Evolutionary conservation across 1,140 invertebrate genomes (phyloP).

Genomic region (Sinella curviseta): DNA sequence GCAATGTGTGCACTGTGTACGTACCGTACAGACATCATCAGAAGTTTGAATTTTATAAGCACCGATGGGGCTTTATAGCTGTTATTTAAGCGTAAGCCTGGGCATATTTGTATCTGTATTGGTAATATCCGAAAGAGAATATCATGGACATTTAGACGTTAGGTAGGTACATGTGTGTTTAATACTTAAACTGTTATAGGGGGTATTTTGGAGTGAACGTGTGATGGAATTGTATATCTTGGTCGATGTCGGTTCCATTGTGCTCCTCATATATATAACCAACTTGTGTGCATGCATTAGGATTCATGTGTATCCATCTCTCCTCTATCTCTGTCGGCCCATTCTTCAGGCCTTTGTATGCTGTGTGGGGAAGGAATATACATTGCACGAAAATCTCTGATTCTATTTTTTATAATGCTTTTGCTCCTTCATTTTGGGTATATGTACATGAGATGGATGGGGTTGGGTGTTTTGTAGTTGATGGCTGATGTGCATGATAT

Average conservation of each 20-base stretch:
- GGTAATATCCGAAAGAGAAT: background rate
- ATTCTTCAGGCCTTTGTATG: too few species aligned
- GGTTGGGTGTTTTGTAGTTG: conserved; percentile 19
- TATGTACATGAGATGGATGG: background rate
- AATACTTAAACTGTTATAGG: background rate
- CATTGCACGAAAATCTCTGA: conserved; percentile 5
- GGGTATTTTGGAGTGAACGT: background rate
- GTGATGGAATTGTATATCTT: background rate
- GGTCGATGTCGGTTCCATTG: background rate
- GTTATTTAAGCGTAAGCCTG: background rate
- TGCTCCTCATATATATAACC: background rate
- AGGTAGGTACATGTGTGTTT: background rate
- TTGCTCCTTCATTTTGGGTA: background rate
- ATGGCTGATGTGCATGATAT: conserved; percentile 21
- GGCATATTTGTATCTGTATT: background rate
- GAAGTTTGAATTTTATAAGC: background rate
- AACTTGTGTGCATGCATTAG: background rate
- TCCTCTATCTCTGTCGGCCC: background rate
- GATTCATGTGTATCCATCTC: background rate
- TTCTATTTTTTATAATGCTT: conserved; percentile 13
- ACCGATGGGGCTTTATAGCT: background rate
- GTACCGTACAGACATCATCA: background rate
- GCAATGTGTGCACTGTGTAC: background rate
- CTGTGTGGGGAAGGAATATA: background rate
- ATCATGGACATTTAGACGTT: conserved; percentile 15